Conservation (phyloP, 2,797 vertebrate genomes). For the Odontamblyopus rebecca region DNA sequence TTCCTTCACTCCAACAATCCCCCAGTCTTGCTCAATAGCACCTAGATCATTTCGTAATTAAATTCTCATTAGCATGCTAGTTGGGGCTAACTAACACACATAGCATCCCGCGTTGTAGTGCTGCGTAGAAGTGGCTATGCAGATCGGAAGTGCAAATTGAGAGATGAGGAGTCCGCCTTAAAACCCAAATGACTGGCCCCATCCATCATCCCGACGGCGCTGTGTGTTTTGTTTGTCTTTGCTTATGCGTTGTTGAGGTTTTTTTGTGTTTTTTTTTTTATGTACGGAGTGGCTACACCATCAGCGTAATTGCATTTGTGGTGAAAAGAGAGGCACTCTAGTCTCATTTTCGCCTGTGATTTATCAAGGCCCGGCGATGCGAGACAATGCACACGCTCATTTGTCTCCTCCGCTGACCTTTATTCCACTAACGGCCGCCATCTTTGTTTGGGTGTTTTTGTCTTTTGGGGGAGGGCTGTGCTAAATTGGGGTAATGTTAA, state of each 20-base stretch:
- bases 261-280: neutral
- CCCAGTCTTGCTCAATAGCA: slow-evolving; percentile 21
- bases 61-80: slow-evolving; percentile 41
- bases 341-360: slow-evolving; percentile 68
- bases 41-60: slow-evolving; percentile 35
- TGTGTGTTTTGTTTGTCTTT: slow-evolving; percentile 56
- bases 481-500: slow-evolving; percentile 18
- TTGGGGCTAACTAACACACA: slow-evolving; percentile 33
- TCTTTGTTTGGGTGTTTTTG: slow-evolving; percentile 43
- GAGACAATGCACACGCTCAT: slow-evolving; percentile 67
- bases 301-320: slow-evolving; percentile 78
- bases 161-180: slow-evolving; percentile 65
- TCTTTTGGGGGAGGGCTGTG: slow-evolving; percentile 3
- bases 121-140: slow-evolving; percentile 50
- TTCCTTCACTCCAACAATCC: slow-evolving; percentile 24
- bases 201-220: slow-evolving; percentile 60
- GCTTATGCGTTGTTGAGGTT: slow-evolving; percentile 55
- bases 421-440: slow-evolving; percentile 47
- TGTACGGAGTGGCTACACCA: slow-evolving; percentile 32
- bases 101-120: slow-evolving; percentile 2
- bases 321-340: slow-evolving; percentile 64
- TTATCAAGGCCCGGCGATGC: slow-evolving; percentile 65
- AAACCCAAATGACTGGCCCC: slow-evolving; percentile 59
- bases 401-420: slow-evolving; percentile 64
- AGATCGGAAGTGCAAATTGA: slow-evolving; percentile 69